Conservation (phyloP, 2,797 vertebrate species). For the Pachyuromys duprasi region DNA sequence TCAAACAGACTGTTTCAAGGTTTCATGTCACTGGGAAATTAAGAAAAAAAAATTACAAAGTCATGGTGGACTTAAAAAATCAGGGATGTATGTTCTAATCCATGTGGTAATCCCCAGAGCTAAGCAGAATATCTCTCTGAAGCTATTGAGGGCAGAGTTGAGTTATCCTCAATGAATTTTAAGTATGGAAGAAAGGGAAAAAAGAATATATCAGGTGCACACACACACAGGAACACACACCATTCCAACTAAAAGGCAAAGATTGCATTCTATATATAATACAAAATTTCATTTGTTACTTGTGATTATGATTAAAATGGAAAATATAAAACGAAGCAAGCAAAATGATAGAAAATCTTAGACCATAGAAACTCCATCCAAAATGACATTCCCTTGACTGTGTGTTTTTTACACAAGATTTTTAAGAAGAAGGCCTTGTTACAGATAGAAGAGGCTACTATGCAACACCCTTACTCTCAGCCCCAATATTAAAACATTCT, state of each 20-base stretch:
- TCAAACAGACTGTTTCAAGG: neutral
- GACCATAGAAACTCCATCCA: neutral
- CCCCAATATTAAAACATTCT: neutral
- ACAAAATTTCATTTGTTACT: neutral
- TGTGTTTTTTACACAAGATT: neutral
- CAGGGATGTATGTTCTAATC: neutral
- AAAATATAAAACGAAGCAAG: neutral
- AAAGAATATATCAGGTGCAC: neutral
- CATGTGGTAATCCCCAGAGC: neutral
- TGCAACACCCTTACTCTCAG: neutral
- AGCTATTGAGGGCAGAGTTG: neutral
- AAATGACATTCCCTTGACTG: neutral
- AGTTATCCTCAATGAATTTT: neutral
- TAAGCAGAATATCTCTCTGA: neutral
- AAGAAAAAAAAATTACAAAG: neutral
- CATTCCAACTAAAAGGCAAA: neutral
- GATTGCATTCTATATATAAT: neutral
- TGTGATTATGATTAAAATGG: neutral
- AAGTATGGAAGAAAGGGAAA: neutral
- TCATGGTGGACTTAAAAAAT: neutral
- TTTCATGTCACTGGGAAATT: neutral
- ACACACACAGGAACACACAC: too few relatives aligned
- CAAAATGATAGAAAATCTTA: neutral
- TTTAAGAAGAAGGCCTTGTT: neutral
- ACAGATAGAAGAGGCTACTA: neutral